Conservation (phyloP, 2,797 vertebrate genomes). For the Brachyrhaphis roseni region DNA sequence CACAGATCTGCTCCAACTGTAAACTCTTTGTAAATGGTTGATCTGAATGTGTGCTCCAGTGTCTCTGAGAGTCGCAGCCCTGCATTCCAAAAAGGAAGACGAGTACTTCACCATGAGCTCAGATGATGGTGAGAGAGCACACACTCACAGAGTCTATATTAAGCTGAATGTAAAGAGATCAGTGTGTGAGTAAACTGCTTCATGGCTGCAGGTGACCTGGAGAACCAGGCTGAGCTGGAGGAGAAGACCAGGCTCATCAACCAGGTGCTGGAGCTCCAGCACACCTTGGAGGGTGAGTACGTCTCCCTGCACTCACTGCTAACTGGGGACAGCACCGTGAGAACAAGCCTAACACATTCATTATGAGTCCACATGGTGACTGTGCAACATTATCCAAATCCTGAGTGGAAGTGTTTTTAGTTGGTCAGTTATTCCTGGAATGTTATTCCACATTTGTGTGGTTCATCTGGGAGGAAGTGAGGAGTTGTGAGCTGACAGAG, state of each 20-base stretch:
- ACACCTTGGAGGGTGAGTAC: constrained; percentile 93
- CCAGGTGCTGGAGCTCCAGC: constrained; percentile 97
- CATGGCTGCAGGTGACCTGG: constrained; percentile 85
- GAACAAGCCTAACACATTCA: no score
- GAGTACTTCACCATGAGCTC: constrained; percentile 86
- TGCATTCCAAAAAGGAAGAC: constrained; percentile 69
- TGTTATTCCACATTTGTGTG: neutral
- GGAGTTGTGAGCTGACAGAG: neutral
- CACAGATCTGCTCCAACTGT: neutral
- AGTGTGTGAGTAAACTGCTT: constrained; percentile 15
- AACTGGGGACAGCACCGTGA: neutral
- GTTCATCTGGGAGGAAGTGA: neutral
- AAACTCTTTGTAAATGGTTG: neutral
- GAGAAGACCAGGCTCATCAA: constrained; percentile 98
- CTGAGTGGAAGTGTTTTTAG: neutral
- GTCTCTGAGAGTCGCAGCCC: constrained; percentile 52
- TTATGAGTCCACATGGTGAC: neutral
- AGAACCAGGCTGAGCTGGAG: constrained; percentile 98
- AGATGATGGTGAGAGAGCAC: constrained; percentile 86
- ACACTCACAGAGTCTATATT: neutral
- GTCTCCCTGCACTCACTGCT: neutral
- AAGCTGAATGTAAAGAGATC: neutral
- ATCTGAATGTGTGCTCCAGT: neutral
- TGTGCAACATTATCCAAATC: neutral
- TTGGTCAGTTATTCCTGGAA: neutral